Conservation (phyloP, 2,797 vertebrate species). For the Spinus olivaceus region DNA sequence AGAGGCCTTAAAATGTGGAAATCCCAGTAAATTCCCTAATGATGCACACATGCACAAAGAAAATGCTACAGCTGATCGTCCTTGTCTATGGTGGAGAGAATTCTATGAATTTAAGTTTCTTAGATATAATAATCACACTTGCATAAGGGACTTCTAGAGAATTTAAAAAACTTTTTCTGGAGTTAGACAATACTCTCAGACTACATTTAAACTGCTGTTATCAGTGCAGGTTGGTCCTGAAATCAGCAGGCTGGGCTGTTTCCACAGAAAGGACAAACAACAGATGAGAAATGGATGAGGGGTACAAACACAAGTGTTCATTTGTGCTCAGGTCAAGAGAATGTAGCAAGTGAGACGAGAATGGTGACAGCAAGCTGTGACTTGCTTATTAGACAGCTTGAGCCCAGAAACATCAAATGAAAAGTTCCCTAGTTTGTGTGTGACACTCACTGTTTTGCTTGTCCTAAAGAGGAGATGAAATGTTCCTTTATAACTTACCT, state of each 20-base stretch:
- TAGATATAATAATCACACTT: neutral
- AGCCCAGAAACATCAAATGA: neutral
- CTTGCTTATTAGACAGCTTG: neutral
- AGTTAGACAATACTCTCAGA: neutral
- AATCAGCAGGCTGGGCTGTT: neutral
- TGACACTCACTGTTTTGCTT: neutral
- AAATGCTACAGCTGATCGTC: neutral
- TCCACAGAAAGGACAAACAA: neutral
- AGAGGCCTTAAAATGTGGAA: neutral
- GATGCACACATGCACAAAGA: neutral
- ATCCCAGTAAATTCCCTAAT: neutral
- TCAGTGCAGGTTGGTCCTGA: neutral
- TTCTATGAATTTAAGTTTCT: neutral
- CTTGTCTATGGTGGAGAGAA: neutral
- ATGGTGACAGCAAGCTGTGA: neutral
- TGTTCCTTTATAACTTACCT: neutral
- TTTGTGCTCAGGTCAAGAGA: neutral
- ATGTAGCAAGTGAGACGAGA: neutral
- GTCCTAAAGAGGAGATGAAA: neutral
- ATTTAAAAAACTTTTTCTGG: neutral
- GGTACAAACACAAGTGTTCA: neutral
- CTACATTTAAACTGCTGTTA: neutral
- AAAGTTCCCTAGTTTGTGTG: neutral
- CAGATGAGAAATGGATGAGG: neutral
- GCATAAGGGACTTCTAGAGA: neutral